A percentile compares a stretch with the other conserved stretches of the same genome.
Evolutionary conservation across 1,140 invertebrate genomes (phyloP).

Genomic region (Nebria ingens): DNA sequence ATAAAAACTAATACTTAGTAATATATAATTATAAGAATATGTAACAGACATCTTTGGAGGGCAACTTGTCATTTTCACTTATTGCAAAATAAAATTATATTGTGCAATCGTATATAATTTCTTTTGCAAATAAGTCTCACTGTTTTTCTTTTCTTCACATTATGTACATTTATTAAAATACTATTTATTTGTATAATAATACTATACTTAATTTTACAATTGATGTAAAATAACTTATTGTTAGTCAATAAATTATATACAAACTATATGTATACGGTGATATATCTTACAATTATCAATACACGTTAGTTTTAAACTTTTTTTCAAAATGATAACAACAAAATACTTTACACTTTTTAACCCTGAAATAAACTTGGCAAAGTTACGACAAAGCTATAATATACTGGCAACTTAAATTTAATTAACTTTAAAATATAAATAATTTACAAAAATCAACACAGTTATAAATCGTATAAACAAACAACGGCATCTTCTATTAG

Average conservation of each 20-base stretch:
- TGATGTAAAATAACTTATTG: slow-evolving; percentile 7
- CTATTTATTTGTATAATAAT: not conserved
- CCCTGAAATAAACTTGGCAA: slow-evolving; percentile 1
- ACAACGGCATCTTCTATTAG: too few relatives aligned
- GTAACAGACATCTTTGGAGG: not conserved
- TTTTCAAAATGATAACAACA: too few relatives aligned
- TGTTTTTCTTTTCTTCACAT: not conserved
- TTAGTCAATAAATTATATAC: slow-evolving; percentile 7
- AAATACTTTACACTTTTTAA: not conserved
- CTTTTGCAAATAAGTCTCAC: not conserved
- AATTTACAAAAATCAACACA: too few relatives aligned
- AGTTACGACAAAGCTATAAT: not conserved
- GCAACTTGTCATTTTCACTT: not conserved
- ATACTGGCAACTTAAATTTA: too few relatives aligned
- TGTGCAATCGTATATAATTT: not conserved
- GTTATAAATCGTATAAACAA: too few relatives aligned
- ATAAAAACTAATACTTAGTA: too few relatives aligned
- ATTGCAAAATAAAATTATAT: not conserved
- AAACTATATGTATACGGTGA: slow-evolving; percentile 5
- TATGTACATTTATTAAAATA: not conserved
- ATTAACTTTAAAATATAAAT: too few relatives aligned
- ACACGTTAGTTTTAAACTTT: too few relatives aligned
- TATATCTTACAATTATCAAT: too few relatives aligned
- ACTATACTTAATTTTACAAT: not conserved
- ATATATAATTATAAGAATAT: not conserved